Percentiles rank a stretch among this genome's conserved stretches.
phyloP scores from a whole-genome alignment of 2,888 invertebrate genomes.

The Oxyscelio sp. region DNA sequence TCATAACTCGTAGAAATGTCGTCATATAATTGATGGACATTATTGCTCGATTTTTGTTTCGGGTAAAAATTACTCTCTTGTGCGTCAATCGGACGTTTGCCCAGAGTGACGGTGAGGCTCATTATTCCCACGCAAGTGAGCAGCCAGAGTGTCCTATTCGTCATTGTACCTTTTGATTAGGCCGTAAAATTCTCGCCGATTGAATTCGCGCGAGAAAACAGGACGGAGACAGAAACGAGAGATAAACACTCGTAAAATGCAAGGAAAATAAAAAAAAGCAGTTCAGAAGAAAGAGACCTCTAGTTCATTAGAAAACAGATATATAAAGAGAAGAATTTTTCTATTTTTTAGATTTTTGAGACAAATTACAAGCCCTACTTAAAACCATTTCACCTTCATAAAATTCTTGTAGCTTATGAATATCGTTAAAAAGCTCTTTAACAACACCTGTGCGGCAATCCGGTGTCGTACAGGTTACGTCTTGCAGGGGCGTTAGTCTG shows the following conservation, averaged over 20 bases:
- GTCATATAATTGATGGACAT: conserved; percentile 38
- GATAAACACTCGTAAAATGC: conserved; percentile 20
- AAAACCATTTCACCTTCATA: too few species aligned
- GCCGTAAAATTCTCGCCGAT: conserved; percentile 55
- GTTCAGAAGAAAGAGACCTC: conserved; percentile 15
- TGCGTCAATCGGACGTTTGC: conserved; percentile 82
- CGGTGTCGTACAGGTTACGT: too few species aligned
- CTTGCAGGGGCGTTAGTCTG: too few species aligned
- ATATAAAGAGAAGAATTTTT: too few species aligned
- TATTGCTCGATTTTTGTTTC: conserved; percentile 54
- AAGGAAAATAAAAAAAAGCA: conserved; percentile 13
- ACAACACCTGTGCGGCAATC: too few species aligned
- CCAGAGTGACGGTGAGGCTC: conserved; percentile 85
- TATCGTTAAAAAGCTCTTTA: too few species aligned
- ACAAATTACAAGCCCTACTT: too few species aligned
- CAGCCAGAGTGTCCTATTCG: conserved; percentile 86
- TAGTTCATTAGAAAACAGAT: too few species aligned
- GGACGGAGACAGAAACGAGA: conserved; percentile 49
- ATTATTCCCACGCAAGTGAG: conserved; percentile 86
- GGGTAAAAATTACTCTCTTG: conserved; percentile 73
- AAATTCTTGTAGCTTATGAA: too few species aligned
- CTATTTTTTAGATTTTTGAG: too few species aligned
- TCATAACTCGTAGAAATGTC: conserved; percentile 56
- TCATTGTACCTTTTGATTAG: conserved; percentile 80
- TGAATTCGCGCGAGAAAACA: conserved; percentile 39